Evolutionary conservation across 2,113 vertebrate species (phyloP), one percentile per base, ranked within the genome.

Genomic region (Larimichthys crocea): DNA sequence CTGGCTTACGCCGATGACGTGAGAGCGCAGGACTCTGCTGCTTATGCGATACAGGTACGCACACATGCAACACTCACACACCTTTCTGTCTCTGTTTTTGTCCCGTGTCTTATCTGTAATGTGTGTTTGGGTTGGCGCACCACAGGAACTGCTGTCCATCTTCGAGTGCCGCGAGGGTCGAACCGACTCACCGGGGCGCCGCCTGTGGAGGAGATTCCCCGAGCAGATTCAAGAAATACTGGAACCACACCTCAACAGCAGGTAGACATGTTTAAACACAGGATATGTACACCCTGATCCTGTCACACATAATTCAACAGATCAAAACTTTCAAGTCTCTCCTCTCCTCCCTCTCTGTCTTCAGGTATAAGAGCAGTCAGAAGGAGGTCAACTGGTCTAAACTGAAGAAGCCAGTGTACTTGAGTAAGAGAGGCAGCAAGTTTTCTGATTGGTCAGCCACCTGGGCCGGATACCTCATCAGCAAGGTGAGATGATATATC

Each of bases 391-490:
- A 99, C 89, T 99, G 98, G 97, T 96, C 96, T 55, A 97, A 95
- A 84, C 91, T 99, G 92, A 97, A 96, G 93, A 98, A 98, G 59
- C 98, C 98, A n/a, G 96, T 99, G 89, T 99, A 98, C 82, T 94
- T 99, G 68, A 98, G 96, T 88, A 97, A 95, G 90, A 94, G 96
- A 86, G 97, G 97, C 79, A 96, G 92, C 92, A 98, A 96, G 75
- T 99, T 99, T 94, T 96, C 98, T 74, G 98, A 99, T 65, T 99
- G 98, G 98, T 98, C 98, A 17, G 97, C 97, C 69, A 97, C 97
- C 31, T 99, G 98, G 98, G 98, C 97, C 20, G 97, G 97, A 53
- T 99, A 98, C 86, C 97, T 99, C 73, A 97, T 97, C 92, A 99
- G 97, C 91, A 99, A 99, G 96, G 98, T 99, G 86, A 60, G 70